Base-by-base conservation (phyloP, 2,888 invertebrate genomes). In the Hoplodrina ambigua region DNA sequence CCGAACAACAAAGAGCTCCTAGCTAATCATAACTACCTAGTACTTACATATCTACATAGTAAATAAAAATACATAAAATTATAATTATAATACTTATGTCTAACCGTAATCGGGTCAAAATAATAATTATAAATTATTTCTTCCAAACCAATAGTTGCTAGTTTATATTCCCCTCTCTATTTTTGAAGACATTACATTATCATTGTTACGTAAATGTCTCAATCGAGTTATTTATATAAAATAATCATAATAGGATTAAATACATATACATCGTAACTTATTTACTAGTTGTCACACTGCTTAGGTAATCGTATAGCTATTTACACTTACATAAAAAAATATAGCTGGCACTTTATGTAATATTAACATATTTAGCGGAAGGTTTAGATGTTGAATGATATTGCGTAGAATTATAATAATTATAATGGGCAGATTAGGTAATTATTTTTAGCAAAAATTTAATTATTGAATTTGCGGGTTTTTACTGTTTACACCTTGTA, bases 271-370 rank as follows among this genome's bases (percentile, higher is more conserved):
- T 74, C 62, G 44, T 86, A 83, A 82, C 71, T 80, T 82, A 84
- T 83, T 85, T 86, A 74, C 67, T 90, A 92, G 89, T 85, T 73
- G 80, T 87, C 85, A 88, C 86, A 85, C 81, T 72, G 85, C 88
- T 89, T 92, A 93, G 89, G 78, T 86, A 88, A 80, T 87, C 84
- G 81, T 89, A 90, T 93, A 93, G 91, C 86, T 89, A 89, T 91
- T 89, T 87, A 91, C 92, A 93, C 92, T 85, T 86, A 89, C 87
- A 82, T 88, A 78, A 90, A 90, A n/a, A 84, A 84, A 90, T 81
- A 87, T 95, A 95, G 95, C 90, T 90, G 90, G 95, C 95, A 95
- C 95, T 86, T 90, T 89, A 89, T 89, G 85, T 90, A 88, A 86
- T 75, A 86, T 46, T 46, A 72, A 87, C 79, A 86, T 90, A 90